Evolutionary conservation across 2,113 vertebrate genomes (phyloP), one percentile per base, ranked within the genome.

Genomic region (Apodemus speciosus): DNA sequence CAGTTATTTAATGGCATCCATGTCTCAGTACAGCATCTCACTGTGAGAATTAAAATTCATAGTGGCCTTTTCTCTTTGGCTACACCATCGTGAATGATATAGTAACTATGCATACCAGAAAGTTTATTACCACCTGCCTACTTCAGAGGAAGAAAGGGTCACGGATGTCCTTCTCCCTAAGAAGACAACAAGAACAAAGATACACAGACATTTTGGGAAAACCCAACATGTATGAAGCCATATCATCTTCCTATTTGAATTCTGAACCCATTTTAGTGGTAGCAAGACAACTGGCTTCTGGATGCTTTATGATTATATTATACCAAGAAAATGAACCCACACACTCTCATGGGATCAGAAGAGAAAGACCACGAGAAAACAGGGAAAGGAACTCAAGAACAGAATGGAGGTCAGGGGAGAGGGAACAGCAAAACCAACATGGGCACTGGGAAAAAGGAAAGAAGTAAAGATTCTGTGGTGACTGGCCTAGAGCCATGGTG

Each of bases 11-110:
- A 68, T 30, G 21, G 20, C 69, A 6, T 49, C 43, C 77, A 56
- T 43, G 5, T 94, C 20, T 0, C 89, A 56, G 51, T 30, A 23
- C 53, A 81, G 6, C n/a, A 40, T 38, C 53, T 51, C 77, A 90
- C 40, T 58, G 23, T 93, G n/a, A 93, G 84, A 79, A 81, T 92
- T 93, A 60, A 91, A 96, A 87, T 49, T 87, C 35, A 77, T 21
- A 58, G 35, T 60, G 11, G 11, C 38, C 32, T 83, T 83, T 81
- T 25, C 14, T 62, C 23, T 2, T 62, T 62, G 79, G 38, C 80
- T 62, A 21, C n/a, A 43, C 38, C 7, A 9, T 83, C 15, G 30
- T 18, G 27, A 64, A 46, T 64, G 60, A 64, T 30, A 40, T 4
- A 40, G 38, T 46, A 46, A 84, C 81, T 84, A 46, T 18, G 9